Conservation (phyloP, 2,113 vertebrate species). For the Sitta europaea region DNA sequence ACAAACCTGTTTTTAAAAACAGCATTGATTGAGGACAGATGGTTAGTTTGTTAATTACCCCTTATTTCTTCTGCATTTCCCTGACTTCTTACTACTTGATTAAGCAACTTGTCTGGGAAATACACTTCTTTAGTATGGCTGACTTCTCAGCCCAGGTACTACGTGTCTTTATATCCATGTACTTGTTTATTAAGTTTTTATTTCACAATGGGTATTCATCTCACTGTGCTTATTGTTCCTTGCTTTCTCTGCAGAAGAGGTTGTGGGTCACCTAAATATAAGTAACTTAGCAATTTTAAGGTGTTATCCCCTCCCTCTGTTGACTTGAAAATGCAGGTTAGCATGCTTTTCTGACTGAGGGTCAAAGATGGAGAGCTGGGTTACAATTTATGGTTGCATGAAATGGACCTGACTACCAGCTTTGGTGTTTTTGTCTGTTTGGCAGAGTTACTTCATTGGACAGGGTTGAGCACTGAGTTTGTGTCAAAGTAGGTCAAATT, state of each 20-base stretch:
- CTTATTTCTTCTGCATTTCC: background rate
- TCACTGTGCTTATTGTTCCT: background rate
- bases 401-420: background rate
- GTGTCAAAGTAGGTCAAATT: background rate
- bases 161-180: rapidly evolving
- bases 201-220: background rate
- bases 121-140: background rate
- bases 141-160: background rate
- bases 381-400: background rate
- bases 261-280: background rate
- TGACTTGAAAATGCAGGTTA: background rate
- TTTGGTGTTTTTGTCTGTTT: background rate
- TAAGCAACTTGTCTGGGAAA: background rate
- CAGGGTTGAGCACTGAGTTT: background rate
- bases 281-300: background rate
- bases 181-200: background rate
- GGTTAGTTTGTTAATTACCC: background rate
- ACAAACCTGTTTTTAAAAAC: background rate
- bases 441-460: background rate
- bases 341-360: background rate
- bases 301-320: background rate
- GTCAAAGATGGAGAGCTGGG: background rate
- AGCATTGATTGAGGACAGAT: background rate
- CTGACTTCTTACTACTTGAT: background rate
- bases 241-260: background rate